These are phyloP conservation scores for Drosophila subpulchrella DNA, from an alignment of 1,140 invertebrate species.

Conservation along the genomic window DNA sequence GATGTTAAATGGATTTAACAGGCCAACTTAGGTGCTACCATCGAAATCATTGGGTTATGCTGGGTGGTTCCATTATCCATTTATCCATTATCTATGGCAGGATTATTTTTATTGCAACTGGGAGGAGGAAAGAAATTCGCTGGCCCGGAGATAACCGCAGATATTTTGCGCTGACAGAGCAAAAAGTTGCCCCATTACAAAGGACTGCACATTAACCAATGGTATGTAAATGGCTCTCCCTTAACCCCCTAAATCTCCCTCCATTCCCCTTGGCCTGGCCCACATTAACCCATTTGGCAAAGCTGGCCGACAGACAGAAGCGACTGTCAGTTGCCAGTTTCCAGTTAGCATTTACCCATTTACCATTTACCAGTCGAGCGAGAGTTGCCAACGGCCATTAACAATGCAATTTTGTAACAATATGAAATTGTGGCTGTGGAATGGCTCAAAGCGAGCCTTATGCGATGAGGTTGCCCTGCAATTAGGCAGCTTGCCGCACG, in stretches of 20 bases:
- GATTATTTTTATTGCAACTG: constrained; percentile 73
- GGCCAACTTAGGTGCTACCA: neutral
- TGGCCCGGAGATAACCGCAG: constrained; percentile 43
- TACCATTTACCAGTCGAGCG: constrained; percentile 10
- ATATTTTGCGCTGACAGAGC: constrained; percentile 59
- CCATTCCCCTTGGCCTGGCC: constrained; percentile 4
- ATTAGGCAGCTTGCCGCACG: constrained; percentile 61
- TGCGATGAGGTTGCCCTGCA: constrained; percentile 41
- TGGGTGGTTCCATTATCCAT: neutral
- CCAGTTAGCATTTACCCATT: neutral
- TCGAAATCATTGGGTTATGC: constrained; percentile 30
- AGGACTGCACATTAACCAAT: constrained; percentile 64
- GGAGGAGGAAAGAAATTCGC: constrained; percentile 29
- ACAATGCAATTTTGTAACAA: constrained; percentile 69
- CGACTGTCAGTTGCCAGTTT: constrained; percentile 25
- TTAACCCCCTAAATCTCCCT: neutral
- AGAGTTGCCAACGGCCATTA: constrained; percentile 54
- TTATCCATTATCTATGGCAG: constrained; percentile 53
- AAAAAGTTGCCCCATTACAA: constrained; percentile 63
- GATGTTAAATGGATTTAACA: constrained; percentile 29
- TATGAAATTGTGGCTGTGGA: constrained; percentile 59
- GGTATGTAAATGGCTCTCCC: constrained; percentile 52
- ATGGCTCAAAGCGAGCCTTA: constrained; percentile 35
- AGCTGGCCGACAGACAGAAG: constrained; percentile 1
- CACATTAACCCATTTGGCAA: constrained; percentile 54